Base-by-base conservation (phyloP, 2,888 invertebrate species). In the Megastigmus dorsalis region DNA sequence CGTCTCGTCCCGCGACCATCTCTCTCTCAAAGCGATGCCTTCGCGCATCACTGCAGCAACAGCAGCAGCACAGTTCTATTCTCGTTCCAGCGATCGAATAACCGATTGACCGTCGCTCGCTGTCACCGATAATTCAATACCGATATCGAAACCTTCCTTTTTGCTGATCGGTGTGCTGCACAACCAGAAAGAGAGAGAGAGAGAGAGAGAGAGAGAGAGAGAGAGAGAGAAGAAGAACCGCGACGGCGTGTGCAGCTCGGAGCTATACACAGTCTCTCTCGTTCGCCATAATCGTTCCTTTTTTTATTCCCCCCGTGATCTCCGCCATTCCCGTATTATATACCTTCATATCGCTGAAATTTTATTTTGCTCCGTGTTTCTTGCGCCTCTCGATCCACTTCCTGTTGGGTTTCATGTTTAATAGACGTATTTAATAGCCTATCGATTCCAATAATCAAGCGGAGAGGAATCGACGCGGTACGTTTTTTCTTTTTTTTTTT, bases 121-220 rank as follows among this genome's bases (percentile, higher is more conserved):
- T 60, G 60, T 67, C 60, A 36, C 45, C 60, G 62, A 73, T 67
- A 73, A 73, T 73, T 74, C 62, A 74, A 68, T 74, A 67, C 74
- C 62, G 68, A 74, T 68, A 74, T 62, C 62, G 36, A 48, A 48
- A 26, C 62, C 62, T 62, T 4, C 18, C 54, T 68, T 65, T 62
- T 60, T 54, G 38, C 52, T 10, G 3, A 33, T 10, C n/a, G n/a
- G n/a, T n/a, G n/a, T n/a, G n/a, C n/a, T n/a, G n/a, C n/a, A n/a
- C n/a, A n/a, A n/a, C n/a, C n/a, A n/a, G n/a, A n/a, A n/a, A n/a
- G n/a, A n/a, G n/a, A n/a, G n/a, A n/a, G n/a, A n/a, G n/a, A n/a
- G n/a, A n/a, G n/a, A n/a, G n/a, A n/a, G n/a, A n/a, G n/a, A n/a
- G n/a, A n/a, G n/a, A n/a, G n/a, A n/a, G n/a, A n/a, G n/a, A n/a